phyloP scores from a whole-genome alignment of 1,140 invertebrate species.

The Phymorhynchus buccinoides region DNA sequence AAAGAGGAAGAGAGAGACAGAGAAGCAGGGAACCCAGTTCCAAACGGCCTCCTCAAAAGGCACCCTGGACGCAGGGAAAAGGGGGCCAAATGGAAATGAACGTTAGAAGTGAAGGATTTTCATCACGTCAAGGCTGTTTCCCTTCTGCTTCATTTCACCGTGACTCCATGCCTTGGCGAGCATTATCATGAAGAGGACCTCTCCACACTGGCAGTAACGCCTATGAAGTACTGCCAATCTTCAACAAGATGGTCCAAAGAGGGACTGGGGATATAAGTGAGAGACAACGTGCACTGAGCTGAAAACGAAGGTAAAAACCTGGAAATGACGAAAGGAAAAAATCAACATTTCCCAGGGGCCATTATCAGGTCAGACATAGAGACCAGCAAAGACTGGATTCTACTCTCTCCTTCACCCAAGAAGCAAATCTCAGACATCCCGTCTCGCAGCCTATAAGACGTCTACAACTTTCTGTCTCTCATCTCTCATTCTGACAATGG shows the following conservation, averaged over 20 bases:
- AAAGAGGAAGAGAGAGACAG: neutral
- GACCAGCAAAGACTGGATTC: no score
- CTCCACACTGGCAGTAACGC: neutral
- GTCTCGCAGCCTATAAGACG: no score
- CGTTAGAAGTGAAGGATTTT: constrained; percentile 11
- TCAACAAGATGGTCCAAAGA: neutral
- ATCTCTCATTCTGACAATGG: no score
- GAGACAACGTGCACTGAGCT: no score
- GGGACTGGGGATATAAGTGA: neutral
- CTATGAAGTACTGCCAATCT: neutral
- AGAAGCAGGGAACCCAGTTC: neutral
- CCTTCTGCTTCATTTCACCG: constrained; percentile 9
- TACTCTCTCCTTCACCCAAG: no score
- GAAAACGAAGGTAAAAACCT: neutral
- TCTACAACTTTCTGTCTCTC: no score
- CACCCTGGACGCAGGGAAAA: neutral
- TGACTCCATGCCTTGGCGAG: neutral
- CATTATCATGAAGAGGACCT: neutral
- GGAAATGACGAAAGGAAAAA: no score
- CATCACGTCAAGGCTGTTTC: neutral
- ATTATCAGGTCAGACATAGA: no score
- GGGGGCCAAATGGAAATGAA: constrained; percentile 7
- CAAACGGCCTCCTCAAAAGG: constrained; percentile 4
- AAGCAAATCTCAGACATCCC: no score
- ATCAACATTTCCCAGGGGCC: no score